These are phyloP conservation scores for Pteronotus mesoamericanus DNA, from an alignment of 2,797 vertebrate species.

Conservation along the genomic window DNA sequence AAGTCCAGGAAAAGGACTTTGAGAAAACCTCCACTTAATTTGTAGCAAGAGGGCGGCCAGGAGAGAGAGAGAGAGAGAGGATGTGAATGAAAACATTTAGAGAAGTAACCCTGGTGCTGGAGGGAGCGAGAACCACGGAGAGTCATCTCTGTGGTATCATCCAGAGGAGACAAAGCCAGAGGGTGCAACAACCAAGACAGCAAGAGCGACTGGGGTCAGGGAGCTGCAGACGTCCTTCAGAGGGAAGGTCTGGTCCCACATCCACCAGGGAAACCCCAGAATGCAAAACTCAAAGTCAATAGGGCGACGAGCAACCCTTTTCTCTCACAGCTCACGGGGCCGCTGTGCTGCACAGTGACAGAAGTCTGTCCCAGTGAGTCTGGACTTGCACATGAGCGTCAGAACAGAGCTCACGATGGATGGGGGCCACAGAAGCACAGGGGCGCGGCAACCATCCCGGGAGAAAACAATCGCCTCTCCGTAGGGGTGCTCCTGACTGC, in stretches of 20 bases:
- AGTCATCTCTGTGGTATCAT: too few species aligned
- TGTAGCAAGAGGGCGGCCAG: background rate
- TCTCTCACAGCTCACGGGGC: background rate
- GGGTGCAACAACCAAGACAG: background rate
- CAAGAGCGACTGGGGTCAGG: rapidly evolving
- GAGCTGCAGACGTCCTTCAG: background rate
- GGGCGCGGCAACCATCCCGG: rapidly evolving
- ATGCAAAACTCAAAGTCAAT: background rate
- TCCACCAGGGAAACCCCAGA: background rate
- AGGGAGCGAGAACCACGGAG: background rate
- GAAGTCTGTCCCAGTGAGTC: too few species aligned
- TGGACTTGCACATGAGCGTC: background rate
- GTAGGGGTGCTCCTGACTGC: rapidly evolving
- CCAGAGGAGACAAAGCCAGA: too few species aligned
- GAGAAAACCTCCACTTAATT: background rate
- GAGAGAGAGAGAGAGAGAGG: background rate
- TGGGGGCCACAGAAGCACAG: rapidly evolving
- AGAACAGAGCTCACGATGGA: background rate
- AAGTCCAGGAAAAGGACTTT: background rate
- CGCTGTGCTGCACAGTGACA: background rate
- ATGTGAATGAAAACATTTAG: background rate
- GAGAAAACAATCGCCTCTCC: background rate
- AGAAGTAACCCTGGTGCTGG: background rate
- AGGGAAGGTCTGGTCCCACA: too few species aligned
- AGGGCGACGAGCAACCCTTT: background rate